Conservation (phyloP, 1,140 invertebrate genomes). For the Trichogramma pretiosum region DNA sequence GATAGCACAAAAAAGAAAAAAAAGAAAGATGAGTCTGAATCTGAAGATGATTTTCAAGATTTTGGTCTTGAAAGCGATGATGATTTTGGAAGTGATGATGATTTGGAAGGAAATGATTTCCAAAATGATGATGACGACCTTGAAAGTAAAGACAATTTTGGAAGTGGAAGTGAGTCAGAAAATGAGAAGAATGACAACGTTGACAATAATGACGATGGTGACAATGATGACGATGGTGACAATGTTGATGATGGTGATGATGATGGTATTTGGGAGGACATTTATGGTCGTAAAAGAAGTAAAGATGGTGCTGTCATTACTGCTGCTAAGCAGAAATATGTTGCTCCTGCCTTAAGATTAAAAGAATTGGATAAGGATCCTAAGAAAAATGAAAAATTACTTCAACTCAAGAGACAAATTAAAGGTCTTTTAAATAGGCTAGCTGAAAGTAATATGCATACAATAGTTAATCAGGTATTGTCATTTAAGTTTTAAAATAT, state of each 20-base stretch:
- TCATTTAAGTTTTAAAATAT: background rate
- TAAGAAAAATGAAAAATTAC: constrained; percentile 51
- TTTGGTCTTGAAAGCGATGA: background rate
- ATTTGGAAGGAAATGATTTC: constrained; percentile 23
- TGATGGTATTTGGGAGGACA: constrained; percentile 70
- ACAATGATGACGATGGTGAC: constrained; percentile 24
- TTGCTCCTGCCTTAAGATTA: constrained; percentile 71
- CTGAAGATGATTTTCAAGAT: background rate
- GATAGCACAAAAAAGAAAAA: constrained; percentile 20
- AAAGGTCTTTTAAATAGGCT: constrained; percentile 85
- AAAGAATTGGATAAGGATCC: constrained; percentile 44
- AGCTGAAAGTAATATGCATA: constrained; percentile 79
- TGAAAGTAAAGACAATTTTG: constrained; percentile 40
- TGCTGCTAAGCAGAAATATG: constrained; percentile 57
- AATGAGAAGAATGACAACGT: constrained; percentile 26
- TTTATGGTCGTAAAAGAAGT: constrained; percentile 81
- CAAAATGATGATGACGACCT: constrained; percentile 35
- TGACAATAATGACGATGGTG: constrained; percentile 26
- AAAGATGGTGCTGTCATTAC: constrained; percentile 66
- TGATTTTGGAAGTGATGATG: background rate
- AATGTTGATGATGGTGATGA: constrained; percentile 26
- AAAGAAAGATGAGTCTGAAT: constrained; percentile 20
- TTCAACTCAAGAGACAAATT: constrained; percentile 63
- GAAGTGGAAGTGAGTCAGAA: constrained; percentile 30
- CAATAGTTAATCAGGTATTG: constrained; percentile 59